Conservation (phyloP, 2,113 vertebrate genomes). For the Terrapene triunguis region DNA sequence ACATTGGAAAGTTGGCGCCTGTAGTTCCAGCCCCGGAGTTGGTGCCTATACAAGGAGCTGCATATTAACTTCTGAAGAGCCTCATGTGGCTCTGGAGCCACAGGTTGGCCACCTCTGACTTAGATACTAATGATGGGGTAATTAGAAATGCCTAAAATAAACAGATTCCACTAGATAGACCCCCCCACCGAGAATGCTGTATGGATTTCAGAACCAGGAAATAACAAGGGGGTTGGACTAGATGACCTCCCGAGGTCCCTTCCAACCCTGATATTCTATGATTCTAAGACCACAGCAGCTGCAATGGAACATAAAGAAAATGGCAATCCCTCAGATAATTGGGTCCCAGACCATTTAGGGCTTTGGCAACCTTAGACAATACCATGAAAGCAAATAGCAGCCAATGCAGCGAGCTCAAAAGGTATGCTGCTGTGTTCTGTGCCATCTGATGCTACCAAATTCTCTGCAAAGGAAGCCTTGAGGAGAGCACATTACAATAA, state of each 20-base stretch:
- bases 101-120: rapidly evolving
- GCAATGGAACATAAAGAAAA: background rate
- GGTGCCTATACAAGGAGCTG: too few species aligned
- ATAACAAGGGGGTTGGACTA: background rate
- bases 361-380: background rate
- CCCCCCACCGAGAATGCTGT: background rate
- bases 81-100: too few species aligned
- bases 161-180: background rate
- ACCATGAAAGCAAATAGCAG: background rate
- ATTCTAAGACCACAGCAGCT: rapidly evolving
- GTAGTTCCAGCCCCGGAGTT: too few species aligned
- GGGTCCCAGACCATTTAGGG: rapidly evolving
- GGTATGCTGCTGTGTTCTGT: background rate
- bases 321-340: rapidly evolving
- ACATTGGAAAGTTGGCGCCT: too few species aligned
- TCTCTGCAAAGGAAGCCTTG: background rate
- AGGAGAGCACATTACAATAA: background rate
- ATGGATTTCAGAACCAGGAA: background rate
- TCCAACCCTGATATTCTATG: too few species aligned
- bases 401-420: background rate
- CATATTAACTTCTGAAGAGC: too few species aligned
- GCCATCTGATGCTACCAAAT: background rate
- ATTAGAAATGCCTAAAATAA: background rate
- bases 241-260: too few species aligned
- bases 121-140: background rate